Conservation (phyloP, 2,797 vertebrate species). For the Mormyrops boulengeri region DNA sequence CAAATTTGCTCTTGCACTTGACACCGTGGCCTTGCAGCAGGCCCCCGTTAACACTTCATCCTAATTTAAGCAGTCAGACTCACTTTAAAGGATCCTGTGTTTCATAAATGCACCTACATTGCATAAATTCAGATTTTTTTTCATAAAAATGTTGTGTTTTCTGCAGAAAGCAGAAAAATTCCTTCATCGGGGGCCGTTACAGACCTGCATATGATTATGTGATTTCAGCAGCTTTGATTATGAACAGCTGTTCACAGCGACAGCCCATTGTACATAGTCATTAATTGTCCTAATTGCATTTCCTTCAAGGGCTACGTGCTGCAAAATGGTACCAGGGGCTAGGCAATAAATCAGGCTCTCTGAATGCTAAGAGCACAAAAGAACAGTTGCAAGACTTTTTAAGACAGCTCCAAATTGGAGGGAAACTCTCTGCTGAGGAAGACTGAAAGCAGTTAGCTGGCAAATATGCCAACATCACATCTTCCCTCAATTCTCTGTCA, state of each 20-base stretch:
- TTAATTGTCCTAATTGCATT: constrained; percentile 10
- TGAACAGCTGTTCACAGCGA: constrained; percentile 16
- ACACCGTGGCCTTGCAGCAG: background rate
- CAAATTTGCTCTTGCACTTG: background rate
- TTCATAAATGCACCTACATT: background rate
- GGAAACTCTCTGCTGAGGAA: background rate
- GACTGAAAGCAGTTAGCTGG: background rate
- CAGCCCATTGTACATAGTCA: background rate
- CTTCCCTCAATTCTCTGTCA: background rate
- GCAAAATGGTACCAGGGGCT: background rate
- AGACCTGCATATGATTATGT: background rate
- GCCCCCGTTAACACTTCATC: background rate
- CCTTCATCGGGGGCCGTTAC: background rate
- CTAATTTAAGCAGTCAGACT: background rate
- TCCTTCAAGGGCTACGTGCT: constrained; percentile 2
- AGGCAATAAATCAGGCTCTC: constrained; percentile 14
- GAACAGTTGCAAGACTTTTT: background rate
- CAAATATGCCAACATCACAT: background rate
- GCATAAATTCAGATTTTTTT: background rate
- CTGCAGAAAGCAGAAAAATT: background rate
- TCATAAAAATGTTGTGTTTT: background rate
- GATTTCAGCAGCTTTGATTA: constrained; percentile 17
- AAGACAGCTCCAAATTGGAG: background rate
- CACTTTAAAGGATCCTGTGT: background rate
- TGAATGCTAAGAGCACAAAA: background rate